Percentiles rank a stretch among this genome's conserved stretches.
These are phyloP conservation scores for Campylomormyrus numenius DNA, from an alignment of 2,113 vertebrate genomes.

Conservation along the genomic window DNA sequence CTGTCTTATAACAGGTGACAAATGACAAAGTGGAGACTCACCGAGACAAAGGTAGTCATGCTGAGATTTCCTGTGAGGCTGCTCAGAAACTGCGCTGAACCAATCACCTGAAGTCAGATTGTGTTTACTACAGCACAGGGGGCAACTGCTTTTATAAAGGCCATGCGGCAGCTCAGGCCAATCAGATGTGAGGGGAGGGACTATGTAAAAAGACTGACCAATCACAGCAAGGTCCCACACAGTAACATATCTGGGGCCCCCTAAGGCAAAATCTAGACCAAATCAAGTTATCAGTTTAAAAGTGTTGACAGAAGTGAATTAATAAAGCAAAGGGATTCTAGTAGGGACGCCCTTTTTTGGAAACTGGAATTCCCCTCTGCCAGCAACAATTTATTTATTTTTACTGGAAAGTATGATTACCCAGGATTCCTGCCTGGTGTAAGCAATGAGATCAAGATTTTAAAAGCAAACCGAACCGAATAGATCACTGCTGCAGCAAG, in stretches of 20 bases:
- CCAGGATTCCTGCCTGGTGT: neutral
- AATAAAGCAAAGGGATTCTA: neutral
- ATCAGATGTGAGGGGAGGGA: slow-evolving; percentile 37
- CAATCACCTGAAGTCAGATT: slow-evolving; percentile 2
- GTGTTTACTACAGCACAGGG: slow-evolving; percentile 43
- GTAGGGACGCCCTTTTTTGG: neutral
- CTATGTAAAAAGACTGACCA: slow-evolving; percentile 27
- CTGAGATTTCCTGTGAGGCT: slow-evolving; percentile 17
- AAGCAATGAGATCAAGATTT: neutral
- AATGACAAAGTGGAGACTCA: slow-evolving; percentile 44
- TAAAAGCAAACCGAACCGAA: neutral
- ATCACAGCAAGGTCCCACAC: neutral
- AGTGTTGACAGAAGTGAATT: neutral
- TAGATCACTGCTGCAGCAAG: neutral
- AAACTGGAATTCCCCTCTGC: neutral
- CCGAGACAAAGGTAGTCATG: slow-evolving; percentile 61
- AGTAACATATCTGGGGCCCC: neutral
- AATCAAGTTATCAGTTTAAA: neutral
- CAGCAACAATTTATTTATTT: neutral
- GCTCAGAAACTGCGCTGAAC: slow-evolving; percentile 33
- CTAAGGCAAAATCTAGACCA: neutral
- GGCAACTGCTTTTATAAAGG: slow-evolving; percentile 45
- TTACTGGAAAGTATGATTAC: neutral
- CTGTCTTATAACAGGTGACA: neutral
- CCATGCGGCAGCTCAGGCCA: slow-evolving; percentile 39